Percentiles rank a stretch among this genome's conserved stretches.
phyloP scores from a whole-genome alignment of 2,797 vertebrate species.

The Ctenochaetus hawaiiensis region DNA sequence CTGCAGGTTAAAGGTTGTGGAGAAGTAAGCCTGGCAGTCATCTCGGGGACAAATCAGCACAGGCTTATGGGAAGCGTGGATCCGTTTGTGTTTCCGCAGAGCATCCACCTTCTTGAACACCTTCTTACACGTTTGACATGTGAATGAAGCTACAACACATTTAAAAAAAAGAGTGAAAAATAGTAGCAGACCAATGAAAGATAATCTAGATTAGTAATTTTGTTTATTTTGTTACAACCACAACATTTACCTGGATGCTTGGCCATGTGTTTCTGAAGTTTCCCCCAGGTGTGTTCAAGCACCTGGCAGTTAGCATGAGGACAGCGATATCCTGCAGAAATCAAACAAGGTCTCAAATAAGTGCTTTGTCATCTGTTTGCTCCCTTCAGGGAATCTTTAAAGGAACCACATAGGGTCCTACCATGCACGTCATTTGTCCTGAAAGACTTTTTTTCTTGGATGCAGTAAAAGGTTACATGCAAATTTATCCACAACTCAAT shows the following conservation, averaged over 20 bases:
- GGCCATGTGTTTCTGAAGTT: constrained; percentile 79
- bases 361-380: too few relatives aligned
- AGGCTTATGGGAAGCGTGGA: constrained; percentile 79
- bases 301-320: constrained; percentile 73
- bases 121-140: constrained; percentile 82
- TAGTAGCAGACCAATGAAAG: not conserved
- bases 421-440: not conserved
- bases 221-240: too few relatives aligned
- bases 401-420: not conserved
- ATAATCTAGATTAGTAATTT: not conserved
- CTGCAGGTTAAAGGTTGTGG: constrained; percentile 89
- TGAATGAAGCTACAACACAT: constrained; percentile 57
- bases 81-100: constrained; percentile 82
- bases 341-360: not conserved
- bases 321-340: constrained; percentile 85
- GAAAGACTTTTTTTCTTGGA: not conserved
- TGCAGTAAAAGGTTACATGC: constrained; percentile 8
- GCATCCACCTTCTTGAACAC: constrained; percentile 70
- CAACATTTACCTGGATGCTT: constrained; percentile 80
- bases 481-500: constrained; percentile 2
- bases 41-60: constrained; percentile 83
- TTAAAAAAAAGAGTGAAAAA: too few relatives aligned
- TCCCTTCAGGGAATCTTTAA: not conserved
- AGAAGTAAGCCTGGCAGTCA: constrained; percentile 85
- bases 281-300: constrained; percentile 80